phyloP scores from a whole-genome alignment of 2,113 vertebrate species.

The Porphyrio hochstetteri region DNA sequence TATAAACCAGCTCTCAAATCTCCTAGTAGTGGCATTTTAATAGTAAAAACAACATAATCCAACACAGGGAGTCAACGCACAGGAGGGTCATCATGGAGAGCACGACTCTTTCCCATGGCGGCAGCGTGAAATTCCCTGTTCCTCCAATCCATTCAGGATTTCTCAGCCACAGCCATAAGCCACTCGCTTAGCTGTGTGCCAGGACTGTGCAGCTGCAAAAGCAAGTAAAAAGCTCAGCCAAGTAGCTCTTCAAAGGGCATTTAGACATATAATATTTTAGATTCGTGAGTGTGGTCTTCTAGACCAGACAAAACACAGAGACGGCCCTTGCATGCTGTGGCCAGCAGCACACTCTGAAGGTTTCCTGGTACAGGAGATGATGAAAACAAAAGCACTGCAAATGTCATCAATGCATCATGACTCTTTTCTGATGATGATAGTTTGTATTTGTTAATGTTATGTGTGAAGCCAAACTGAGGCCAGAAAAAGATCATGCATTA shows the following conservation, averaged over 20 bases:
- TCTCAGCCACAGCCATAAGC: neutral
- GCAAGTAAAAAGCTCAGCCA: neutral
- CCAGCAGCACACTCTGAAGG: neutral
- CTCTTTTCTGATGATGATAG: neutral
- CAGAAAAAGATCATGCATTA: neutral
- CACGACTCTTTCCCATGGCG: neutral
- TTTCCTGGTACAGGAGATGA: neutral
- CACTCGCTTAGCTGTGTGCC: neutral
- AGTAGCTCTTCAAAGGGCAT: neutral
- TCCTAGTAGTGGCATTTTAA: neutral
- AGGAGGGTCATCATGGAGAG: neutral
- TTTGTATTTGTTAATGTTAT: neutral
- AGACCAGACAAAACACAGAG: constrained; percentile 13
- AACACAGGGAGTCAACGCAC: neutral
- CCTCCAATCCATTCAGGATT: neutral
- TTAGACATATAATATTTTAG: constrained; percentile 4
- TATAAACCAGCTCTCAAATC: neutral
- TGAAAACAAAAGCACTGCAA: neutral
- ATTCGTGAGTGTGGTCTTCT: neutral
- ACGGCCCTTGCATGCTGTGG: neutral
- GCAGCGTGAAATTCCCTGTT: neutral
- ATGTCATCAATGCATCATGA: neutral
- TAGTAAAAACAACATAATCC: neutral
- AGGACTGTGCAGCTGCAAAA: constrained; percentile 29
- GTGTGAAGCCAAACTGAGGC: neutral